Percentiles rank a stretch among this genome's conserved stretches.
These are phyloP conservation scores for Patella vulgata DNA, from an alignment of 1,140 invertebrate species.

Conservation along the genomic window DNA sequence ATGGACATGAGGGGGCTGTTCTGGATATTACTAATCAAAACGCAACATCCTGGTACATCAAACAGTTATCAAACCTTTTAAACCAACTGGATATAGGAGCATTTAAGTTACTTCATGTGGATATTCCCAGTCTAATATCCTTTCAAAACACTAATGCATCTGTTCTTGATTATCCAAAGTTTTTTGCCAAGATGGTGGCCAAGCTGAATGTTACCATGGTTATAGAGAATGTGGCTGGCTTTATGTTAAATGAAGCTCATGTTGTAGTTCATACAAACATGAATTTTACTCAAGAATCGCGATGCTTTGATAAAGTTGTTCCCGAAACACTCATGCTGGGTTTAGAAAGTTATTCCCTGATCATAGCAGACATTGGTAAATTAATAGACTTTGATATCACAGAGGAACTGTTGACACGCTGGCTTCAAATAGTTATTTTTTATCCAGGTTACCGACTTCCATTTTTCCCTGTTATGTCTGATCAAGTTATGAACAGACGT, in stretches of 20 bases:
- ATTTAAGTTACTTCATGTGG: conserved; percentile 33
- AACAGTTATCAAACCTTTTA: conserved; percentile 14
- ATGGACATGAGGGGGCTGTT: conserved; percentile 32
- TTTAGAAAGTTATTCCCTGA: conserved; percentile 83
- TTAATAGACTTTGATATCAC: conserved; percentile 73
- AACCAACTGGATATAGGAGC: conserved; percentile 16
- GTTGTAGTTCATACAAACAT: conserved; percentile 23
- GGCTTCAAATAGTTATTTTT: conserved; percentile 86
- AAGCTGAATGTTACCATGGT: conserved; percentile 27
- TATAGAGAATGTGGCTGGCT: conserved; percentile 32
- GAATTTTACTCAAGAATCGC: conserved; percentile 7
- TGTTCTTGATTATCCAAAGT: conserved; percentile 33
- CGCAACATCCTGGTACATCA: conserved; percentile 27
- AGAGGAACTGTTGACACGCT: conserved; percentile 85
- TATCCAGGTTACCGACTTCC: conserved; percentile 89
- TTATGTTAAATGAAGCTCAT: conserved; percentile 28
- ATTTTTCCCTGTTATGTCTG: conserved; percentile 85
- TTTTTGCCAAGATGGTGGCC: conserved; percentile 24
- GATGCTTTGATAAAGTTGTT: conserved; percentile 70
- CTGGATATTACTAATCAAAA: conserved; percentile 34
- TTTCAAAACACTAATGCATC: conserved; percentile 35
- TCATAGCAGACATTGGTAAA: conserved; percentile 89
- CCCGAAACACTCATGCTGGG: conserved; percentile 84
- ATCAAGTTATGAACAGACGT: conserved; percentile 75
- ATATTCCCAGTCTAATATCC: conserved; percentile 26